Conservation (phyloP, 1,140 invertebrate genomes). For the Aphelenchoides besseyi region DNA sequence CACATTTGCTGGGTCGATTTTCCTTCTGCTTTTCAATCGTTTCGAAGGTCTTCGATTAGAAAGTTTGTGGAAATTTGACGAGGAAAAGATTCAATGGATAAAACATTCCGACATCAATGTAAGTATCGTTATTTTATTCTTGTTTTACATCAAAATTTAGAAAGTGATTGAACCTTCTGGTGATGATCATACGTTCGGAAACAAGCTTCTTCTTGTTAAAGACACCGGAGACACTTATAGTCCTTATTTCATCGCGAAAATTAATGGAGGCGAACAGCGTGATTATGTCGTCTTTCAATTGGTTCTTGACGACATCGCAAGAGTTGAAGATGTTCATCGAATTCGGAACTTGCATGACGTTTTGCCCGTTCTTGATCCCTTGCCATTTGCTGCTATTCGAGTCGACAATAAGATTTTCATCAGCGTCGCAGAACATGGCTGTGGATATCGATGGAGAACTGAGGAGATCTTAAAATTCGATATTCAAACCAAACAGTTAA, state of each 20-base stretch:
- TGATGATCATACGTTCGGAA: slow-evolving; percentile 16
- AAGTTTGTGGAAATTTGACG: slow-evolving; percentile 8
- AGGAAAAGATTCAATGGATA: not conserved
- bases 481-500: slow-evolving; percentile 1
- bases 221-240: not conserved
- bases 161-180: not conserved
- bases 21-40: slow-evolving; percentile 20
- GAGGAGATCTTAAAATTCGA: slow-evolving; percentile 12
- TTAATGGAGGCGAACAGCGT: not conserved
- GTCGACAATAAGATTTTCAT: not conserved
- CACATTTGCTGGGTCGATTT: not conserved
- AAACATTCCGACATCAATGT: slow-evolving; percentile 17
- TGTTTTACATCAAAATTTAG: not conserved
- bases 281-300: slow-evolving; percentile 2
- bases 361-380: slow-evolving; percentile 1
- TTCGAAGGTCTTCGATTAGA: slow-evolving; percentile 14
- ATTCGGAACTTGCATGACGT: not conserved
- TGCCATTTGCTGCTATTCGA: not conserved
- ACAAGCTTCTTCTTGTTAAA: slow-evolving; percentile 10
- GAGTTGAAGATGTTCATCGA: not conserved
- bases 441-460: slow-evolving; percentile 24
- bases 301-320: not conserved
- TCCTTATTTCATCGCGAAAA: slow-evolving; percentile 14
- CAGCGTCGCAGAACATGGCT: slow-evolving; percentile 11
- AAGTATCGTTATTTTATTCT: slow-evolving; percentile 18